Percentiles rank a stretch among this genome's conserved stretches.
phyloP scores from a whole-genome alignment of 2,113 vertebrate species.

The Solea solea region DNA sequence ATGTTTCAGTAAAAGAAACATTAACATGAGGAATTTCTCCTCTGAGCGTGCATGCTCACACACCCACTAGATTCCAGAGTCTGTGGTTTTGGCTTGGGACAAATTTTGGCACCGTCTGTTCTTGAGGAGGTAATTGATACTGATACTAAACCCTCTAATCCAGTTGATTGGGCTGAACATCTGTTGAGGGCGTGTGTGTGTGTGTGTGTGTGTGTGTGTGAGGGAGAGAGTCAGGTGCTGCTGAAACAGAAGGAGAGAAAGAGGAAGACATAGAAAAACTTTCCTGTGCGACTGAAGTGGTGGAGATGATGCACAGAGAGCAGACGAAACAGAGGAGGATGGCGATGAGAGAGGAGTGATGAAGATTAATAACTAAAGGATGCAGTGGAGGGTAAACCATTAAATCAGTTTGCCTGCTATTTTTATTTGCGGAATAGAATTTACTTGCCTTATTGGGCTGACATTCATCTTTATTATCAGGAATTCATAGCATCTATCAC shows the following conservation, averaged over 20 bases:
- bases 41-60: background rate
- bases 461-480: slow-evolving; percentile 50
- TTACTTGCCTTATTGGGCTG: slow-evolving; percentile 36
- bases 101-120: slow-evolving; percentile 38
- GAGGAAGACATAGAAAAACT: slow-evolving; percentile 10
- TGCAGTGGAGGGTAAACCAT: slow-evolving; percentile 42
- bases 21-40: no score
- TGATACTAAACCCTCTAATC: slow-evolving; percentile 54
- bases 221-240: slow-evolving; percentile 2
- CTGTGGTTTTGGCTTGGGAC: slow-evolving; percentile 31
- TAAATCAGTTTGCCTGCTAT: slow-evolving; percentile 49
- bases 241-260: slow-evolving; percentile 14
- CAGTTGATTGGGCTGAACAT: slow-evolving; percentile 64
- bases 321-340: slow-evolving; percentile 16
- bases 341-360: slow-evolving; percentile 26
- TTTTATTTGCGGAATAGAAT: slow-evolving; percentile 45
- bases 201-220: background rate
- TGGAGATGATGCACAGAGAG: slow-evolving; percentile 35
- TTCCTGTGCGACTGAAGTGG: slow-evolving; percentile 34
- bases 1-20: no score
- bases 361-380: slow-evolving; percentile 53
- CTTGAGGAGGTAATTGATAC: slow-evolving; percentile 63
- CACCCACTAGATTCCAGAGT: slow-evolving; percentile 21
- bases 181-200: slow-evolving; percentile 35
- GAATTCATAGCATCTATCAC: slow-evolving; percentile 30